These are phyloP conservation scores for Drosophila paracracens DNA, from an alignment of 2,888 invertebrate species.

Conservation along the genomic window DNA sequence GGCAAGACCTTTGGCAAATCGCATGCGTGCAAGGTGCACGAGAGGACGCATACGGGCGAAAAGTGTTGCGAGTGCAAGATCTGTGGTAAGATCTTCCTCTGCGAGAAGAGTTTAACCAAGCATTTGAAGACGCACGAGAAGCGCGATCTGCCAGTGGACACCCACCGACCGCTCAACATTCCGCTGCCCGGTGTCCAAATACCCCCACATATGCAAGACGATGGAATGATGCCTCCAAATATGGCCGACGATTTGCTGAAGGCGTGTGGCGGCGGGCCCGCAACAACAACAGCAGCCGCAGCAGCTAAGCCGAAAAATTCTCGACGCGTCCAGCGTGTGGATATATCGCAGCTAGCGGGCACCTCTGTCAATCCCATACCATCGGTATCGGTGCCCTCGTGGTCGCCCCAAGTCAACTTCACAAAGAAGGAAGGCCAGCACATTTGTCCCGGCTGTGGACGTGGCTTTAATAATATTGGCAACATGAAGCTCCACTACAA, in stretches of 20 bases:
- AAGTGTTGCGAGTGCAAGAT: slow-evolving; percentile 82
- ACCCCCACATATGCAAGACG: slow-evolving; percentile 38
- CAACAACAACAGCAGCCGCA: slow-evolving; percentile 23
- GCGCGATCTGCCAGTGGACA: slow-evolving; percentile 74
- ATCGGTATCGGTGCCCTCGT: slow-evolving; percentile 81
- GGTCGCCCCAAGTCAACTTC: slow-evolving; percentile 83
- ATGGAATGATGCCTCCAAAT: slow-evolving; percentile 56
- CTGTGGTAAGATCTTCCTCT: slow-evolving; percentile 82
- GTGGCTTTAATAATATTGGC: slow-evolving; percentile 83
- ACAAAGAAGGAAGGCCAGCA: slow-evolving; percentile 84
- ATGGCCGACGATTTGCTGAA: slow-evolving; percentile 80
- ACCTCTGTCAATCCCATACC: slow-evolving; percentile 82
- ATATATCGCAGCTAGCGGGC: slow-evolving; percentile 80
- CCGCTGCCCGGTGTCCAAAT: slow-evolving; percentile 50
- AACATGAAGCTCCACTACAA: slow-evolving; percentile 83
- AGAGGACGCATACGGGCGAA: slow-evolving; percentile 82
- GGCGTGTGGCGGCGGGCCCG: slow-evolving; percentile 70
- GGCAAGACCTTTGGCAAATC: slow-evolving; percentile 82
- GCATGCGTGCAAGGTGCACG: slow-evolving; percentile 83
- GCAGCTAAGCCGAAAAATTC: slow-evolving; percentile 81
- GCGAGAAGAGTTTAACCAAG: slow-evolving; percentile 82
- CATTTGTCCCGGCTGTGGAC: slow-evolving; percentile 82
- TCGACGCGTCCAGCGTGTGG: slow-evolving; percentile 81
- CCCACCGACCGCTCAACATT: slow-evolving; percentile 74
- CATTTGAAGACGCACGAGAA: slow-evolving; percentile 83